Evolutionary conservation across 2,797 vertebrate species (phyloP), one percentile per base, ranked within the genome.

Genomic region (Glyptemys insculpta): DNA sequence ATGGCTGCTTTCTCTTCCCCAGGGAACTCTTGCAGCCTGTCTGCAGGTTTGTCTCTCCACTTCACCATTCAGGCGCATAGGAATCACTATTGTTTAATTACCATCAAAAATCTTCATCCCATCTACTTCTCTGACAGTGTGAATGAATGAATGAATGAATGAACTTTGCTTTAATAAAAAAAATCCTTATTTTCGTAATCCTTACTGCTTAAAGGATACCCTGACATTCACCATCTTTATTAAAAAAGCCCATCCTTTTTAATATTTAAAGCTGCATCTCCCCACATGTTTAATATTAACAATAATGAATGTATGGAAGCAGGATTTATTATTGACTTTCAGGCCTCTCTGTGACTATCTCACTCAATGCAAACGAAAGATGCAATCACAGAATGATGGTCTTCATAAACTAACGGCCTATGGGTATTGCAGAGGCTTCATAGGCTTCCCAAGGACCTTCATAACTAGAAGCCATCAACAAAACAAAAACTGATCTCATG

Each of bases 401-500:
- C 79, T 92, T 93, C 52, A 90, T 87, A 3, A 96, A 95, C 87
- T 59, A 79, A 79, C 86, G 83, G 59, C 92, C 82, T 21, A 68
- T 86, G 74, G 86, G 84, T 83, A 87, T 85, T 52, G 83, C 78
- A 87, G 1, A 5, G 86, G 88, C 89, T 96, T 93, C 34, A 93
- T 94, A 94, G 84, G 25, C 91, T 78, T 91, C 89, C 80, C 84
- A 95, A 89, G 79, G 97, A 96, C 95, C 94, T 80, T 93, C 92
- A 27, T 95, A 96, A 93, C 78, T 65, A 84, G 89, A 89, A 95
- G 79, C 79, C 96, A 95, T 95, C 95, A 44, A 93, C 83, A 93
- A 95, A 97, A 79, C 96, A 96, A 94, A 96, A 97, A 87, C 96
- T 83, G 91, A 68, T 82, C 94, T 92, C 89, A 6, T 21, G 84